Conservation (phyloP, 2,888 invertebrate genomes). For the Aphidius colemani region DNA sequence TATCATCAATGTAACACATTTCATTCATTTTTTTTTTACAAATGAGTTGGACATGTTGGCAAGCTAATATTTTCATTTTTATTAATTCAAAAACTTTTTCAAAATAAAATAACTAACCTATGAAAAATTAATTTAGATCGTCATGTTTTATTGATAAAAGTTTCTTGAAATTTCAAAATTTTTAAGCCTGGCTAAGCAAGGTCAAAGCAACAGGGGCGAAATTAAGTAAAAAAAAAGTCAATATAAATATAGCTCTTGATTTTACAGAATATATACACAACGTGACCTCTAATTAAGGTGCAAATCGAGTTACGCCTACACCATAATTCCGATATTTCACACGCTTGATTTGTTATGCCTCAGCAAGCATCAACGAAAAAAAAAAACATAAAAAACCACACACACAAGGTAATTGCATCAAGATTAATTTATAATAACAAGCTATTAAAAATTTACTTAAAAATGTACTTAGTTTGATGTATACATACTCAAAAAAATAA, state of each 20-base stretch:
- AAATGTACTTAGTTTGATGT: neutral
- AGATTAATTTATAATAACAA: constrained; percentile 21
- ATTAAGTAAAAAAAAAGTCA: too few relatives aligned
- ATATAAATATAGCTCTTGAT: neutral
- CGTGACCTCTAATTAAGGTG: constrained; percentile 22
- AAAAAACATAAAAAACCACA: too few relatives aligned
- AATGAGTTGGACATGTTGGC: neutral
- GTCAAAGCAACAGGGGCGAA: too few relatives aligned
- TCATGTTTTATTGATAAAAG: too few relatives aligned
- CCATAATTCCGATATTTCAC: constrained; percentile 3
- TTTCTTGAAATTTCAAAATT: too few relatives aligned
- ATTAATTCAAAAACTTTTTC: too few relatives aligned
- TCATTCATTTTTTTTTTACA: constrained; percentile 1
- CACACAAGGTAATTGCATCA: neutral
- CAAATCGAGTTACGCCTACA: constrained; percentile 21
- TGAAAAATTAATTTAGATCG: too few relatives aligned
- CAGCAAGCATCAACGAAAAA: neutral
- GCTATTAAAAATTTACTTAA: neutral
- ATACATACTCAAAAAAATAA: neutral
- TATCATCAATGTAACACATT: neutral
- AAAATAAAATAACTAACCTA: too few relatives aligned
- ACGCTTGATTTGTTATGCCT: constrained; percentile 3
- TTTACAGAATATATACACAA: neutral
- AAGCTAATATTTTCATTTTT: neutral
- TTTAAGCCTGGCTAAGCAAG: too few relatives aligned